Evolutionary conservation across 37 sponge, comb jelly and placozoan species (phyloP), one percentile per base, ranked within the genome.

Genomic region (Cliona cf. orientalis): DNA sequence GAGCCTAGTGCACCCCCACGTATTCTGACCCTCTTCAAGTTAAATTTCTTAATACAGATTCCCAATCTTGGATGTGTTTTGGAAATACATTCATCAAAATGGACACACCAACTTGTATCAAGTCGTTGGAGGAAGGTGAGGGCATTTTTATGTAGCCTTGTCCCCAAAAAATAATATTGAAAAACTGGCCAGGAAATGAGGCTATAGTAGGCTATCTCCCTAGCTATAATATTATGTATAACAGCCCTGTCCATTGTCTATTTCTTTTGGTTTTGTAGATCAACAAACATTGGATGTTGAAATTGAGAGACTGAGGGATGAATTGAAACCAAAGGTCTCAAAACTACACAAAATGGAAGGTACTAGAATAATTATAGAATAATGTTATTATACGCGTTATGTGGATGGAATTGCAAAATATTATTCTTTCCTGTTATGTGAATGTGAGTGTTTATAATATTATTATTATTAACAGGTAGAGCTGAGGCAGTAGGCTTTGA

Each of bases 331-430:
- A 0, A 91, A 95, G 67, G 92, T 95, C 17, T 69, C 82, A 25
- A 34, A 72, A 17, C 65, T 95, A 37, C 84, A 91, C 38, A 74
- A 85, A 71, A 80, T 95, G 89, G 95, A 95, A 91, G 95, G 95
- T 85, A 44, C 32, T 53, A 5, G 26, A 6, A 21, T 53, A 39
- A 7, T n/a, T n/a, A 26, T 29, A 1, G 1, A 25, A 5, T 40
- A 33, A 36, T 12, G 65, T 44, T 39, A n/a, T 42, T 9, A 39
- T 23, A 77, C n/a, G 23, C 6, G 64, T 12, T 25, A 23, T n/a
- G 23, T 62, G 55, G 63, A 25, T n/a, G 28, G 12, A 61, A 25
- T n/a, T 29, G 1, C 57, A 22, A 35, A 49, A 31, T 55, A 29
- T 35, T 3, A 31, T 28, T 3, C 29, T 58, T 12, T 40, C 58